A percentile compares a stretch with the other conserved stretches of the same genome.
Conservation (phyloP, 2,888 invertebrate species). For the Hydrotaea diabolus region DNA sequence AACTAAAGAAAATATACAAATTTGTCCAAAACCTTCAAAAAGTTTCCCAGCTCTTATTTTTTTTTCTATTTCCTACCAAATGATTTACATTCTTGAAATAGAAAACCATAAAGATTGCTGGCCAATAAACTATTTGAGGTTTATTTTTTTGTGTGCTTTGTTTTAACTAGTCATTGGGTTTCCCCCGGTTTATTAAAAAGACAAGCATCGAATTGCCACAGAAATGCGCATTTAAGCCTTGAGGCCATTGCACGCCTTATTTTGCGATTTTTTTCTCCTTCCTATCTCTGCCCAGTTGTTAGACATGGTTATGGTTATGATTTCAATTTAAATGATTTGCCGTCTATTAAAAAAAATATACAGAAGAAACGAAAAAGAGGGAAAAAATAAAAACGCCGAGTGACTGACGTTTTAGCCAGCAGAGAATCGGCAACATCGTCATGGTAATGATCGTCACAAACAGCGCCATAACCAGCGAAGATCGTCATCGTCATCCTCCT, state of each 20-base stretch:
- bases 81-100: constrained; percentile 61
- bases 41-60: constrained; percentile 45
- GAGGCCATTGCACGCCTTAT: constrained; percentile 67
- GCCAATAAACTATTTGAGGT: constrained; percentile 37
- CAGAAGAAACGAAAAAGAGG: too few relatives aligned
- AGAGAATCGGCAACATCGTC: constrained; percentile 20
- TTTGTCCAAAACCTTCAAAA: not conserved
- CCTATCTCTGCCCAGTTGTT: not conserved
- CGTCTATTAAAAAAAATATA: constrained; percentile 57
- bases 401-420: constrained; percentile 48
- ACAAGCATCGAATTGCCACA: constrained; percentile 63
- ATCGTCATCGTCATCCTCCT: constrained; percentile 45
- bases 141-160: not conserved
- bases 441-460: not conserved
- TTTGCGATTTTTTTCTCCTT: not conserved
- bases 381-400: constrained; percentile 42
- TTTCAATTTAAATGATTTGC: constrained; percentile 68
- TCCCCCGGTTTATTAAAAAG: constrained; percentile 59
- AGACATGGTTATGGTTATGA: constrained; percentile 60
- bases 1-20: too few relatives aligned
- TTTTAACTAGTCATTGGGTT: not conserved
- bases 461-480: not conserved
- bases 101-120: constrained; percentile 21
- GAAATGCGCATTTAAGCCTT: constrained; percentile 55
- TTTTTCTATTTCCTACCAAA: constrained; percentile 4